Evolutionary conservation across 1,140 invertebrate genomes (phyloP), one percentile per base, ranked within the genome.

Genomic region (Drepana arcuata): DNA sequence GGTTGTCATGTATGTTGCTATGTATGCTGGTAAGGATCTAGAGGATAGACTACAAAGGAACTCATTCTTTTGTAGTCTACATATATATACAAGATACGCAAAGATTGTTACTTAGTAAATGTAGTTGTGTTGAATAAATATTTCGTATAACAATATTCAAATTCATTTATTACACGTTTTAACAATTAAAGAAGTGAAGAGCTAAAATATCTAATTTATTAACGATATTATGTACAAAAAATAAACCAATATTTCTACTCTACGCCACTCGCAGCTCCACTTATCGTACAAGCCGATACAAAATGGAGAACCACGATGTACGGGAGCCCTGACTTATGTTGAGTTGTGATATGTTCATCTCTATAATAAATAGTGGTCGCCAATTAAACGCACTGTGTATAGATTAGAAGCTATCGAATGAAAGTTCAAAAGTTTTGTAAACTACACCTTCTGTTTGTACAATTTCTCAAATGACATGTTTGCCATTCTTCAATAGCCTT

Each of bases 351-450:
- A 69, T 80, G 68, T 80, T 77, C 75, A 80, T 73, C 64, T 58
- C 50, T 69, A 80, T 66, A 77, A 80, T 80, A 80, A 77, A 77
- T 80, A 74, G 66, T 47, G 47, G 40, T 37, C 46, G 48, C 63
- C 75, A 80, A 80, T 80, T 80, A 80, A 70, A 55, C 47, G 34
- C n/a, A n/a, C n/a, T n/a, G n/a, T n/a, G n/a, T n/a, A n/a, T n/a
- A n/a, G n/a, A n/a, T n/a, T n/a, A n/a, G n/a, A n/a, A n/a, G n/a
- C n/a, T n/a, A n/a, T n/a, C n/a, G n/a, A n/a, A n/a, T n/a, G n/a
- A n/a, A n/a, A n/a, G n/a, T n/a, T n/a, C n/a, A n/a, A n/a, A n/a
- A n/a, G n/a, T n/a, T n/a, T n/a, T n/a, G n/a, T n/a, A n/a, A n/a
- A n/a, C n/a, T n/a, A n/a, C n/a, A n/a, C n/a, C n/a, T n/a, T n/a